Conservation (phyloP, 1,140 invertebrate genomes). For the Ectropis grisescens region DNA sequence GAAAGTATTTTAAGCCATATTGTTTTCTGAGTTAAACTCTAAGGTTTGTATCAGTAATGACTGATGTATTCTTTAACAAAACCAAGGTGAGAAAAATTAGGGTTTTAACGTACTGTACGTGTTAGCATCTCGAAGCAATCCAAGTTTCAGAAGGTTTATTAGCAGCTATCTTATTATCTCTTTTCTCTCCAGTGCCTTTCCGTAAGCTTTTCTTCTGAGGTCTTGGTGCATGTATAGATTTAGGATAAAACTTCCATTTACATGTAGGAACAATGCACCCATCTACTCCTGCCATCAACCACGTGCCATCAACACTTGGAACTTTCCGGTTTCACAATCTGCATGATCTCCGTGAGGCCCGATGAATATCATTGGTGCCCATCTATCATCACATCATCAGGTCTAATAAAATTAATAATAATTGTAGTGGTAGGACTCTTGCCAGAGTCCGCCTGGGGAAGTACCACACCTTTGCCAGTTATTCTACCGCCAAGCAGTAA, state of each 20-base stretch:
- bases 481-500: too few relatives aligned
- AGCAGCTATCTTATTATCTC: slow-evolving; percentile 6
- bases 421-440: too few relatives aligned
- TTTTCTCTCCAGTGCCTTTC: slow-evolving; percentile 16
- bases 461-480: too few relatives aligned
- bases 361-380: slow-evolving; percentile 45
- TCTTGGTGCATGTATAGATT: slow-evolving; percentile 10
- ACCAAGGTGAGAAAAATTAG: too few relatives aligned
- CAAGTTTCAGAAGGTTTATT: slow-evolving; percentile 32
- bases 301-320: slow-evolving; percentile 39
- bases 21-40: too few relatives aligned
- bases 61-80: too few relatives aligned
- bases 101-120: too few relatives aligned
- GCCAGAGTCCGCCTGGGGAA: too few relatives aligned
- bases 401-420: too few relatives aligned
- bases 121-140: slow-evolving; percentile 44
- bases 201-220: slow-evolving; percentile 14
- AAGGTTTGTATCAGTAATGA: too few relatives aligned
- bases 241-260: slow-evolving; percentile 41
- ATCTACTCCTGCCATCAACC: slow-evolving; percentile 47
- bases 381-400: slow-evolving; percentile 44
- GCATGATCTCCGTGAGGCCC: slow-evolving; percentile 45
- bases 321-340: slow-evolving; percentile 42
- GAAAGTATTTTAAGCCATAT: too few relatives aligned
- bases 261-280: slow-evolving; percentile 39